phyloP scores from a whole-genome alignment of 2,113 vertebrate species.

The Mungos mungo region DNA sequence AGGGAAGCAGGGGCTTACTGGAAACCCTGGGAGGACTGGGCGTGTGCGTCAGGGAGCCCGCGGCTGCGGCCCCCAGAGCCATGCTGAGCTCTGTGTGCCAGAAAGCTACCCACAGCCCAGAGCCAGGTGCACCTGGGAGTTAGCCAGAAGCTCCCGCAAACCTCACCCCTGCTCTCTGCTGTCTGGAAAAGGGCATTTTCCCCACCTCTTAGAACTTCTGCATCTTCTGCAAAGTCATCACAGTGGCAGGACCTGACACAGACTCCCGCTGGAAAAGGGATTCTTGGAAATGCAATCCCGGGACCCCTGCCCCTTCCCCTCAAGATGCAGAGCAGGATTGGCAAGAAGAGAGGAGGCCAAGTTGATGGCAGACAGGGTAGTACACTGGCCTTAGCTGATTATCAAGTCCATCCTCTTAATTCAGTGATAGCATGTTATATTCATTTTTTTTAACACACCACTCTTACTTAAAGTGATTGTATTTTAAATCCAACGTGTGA shows the following conservation, averaged over 20 bases:
- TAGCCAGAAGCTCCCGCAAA: neutral
- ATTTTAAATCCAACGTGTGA: neutral
- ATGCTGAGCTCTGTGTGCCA: neutral
- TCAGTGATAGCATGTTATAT: neutral
- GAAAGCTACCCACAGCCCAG: neutral
- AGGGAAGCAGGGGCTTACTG: neutral
- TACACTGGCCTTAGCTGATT: neutral
- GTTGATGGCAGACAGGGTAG: neutral
- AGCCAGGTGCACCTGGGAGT: neutral
- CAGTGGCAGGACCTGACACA: neutral
- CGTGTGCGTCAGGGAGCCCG: neutral
- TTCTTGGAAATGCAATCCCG: neutral
- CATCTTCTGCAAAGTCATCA: neutral
- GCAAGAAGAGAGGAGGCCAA: neutral
- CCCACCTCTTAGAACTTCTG: neutral
- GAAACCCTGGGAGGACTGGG: neutral
- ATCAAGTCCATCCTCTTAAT: neutral
- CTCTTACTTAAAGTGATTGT: slow-evolving; percentile 27
- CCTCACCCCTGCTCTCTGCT: neutral
- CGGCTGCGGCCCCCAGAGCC: neutral
- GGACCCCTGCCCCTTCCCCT: neutral
- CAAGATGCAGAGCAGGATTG: neutral
- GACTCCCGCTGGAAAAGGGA: neutral
- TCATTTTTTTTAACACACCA: neutral
- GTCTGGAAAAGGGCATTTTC: neutral